Evolutionary conservation across 2,888 invertebrate species (phyloP).

Genomic region (Eupelmus urozonus): DNA sequence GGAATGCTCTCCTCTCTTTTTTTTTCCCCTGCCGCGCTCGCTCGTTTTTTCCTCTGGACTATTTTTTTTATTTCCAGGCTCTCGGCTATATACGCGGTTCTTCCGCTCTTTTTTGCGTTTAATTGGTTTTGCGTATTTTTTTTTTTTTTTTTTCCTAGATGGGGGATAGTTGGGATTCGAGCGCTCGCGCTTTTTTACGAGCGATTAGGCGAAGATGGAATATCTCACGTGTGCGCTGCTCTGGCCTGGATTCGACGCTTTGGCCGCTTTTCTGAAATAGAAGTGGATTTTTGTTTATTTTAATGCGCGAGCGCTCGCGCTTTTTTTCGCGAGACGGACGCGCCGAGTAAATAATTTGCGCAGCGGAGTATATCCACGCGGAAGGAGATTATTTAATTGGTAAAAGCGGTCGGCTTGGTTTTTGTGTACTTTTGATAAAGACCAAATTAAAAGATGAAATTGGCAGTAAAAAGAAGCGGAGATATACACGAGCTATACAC

Average conservation of each 20-base stretch:
- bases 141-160: no score
- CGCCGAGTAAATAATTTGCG: no score
- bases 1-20: constrained; percentile 4
- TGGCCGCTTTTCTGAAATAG: no score
- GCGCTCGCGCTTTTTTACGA: constrained; percentile 5
- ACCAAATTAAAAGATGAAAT: constrained; percentile 1
- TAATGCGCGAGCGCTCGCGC: no score
- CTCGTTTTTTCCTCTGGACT: background rate
- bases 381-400: no score
- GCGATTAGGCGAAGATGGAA: constrained; percentile 27
- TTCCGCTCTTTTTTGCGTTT: constrained; percentile 7
- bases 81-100: background rate
- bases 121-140: constrained; percentile 41
- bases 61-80: background rate
- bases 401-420: no score
- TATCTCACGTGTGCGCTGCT: background rate
- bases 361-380: no score
- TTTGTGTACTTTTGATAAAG: background rate
- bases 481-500: no score
- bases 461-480: background rate
- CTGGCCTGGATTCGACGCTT: background rate
- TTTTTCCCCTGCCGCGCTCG: constrained; percentile 43
- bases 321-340: no score
- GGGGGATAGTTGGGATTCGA: no score
- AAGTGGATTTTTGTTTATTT: background rate